Percentiles rank a stretch among this genome's conserved stretches.
These are phyloP conservation scores for Corythucha ciliata DNA, from an alignment of 2,888 invertebrate species.

Conservation along the genomic window DNA sequence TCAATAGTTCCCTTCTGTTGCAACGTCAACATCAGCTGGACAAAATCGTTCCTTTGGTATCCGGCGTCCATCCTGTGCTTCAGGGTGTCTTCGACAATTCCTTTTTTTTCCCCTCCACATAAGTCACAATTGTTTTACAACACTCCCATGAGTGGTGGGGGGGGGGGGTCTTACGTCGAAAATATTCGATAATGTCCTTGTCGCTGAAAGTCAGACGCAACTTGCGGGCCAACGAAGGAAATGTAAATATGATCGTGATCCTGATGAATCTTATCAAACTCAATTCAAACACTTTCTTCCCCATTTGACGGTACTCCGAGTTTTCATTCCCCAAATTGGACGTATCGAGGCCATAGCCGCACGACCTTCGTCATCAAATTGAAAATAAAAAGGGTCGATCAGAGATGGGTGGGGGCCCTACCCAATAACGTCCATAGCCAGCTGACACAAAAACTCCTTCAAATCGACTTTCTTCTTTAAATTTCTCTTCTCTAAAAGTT, in stretches of 20 bases:
- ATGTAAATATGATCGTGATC: no score
- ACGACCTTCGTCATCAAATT: no score
- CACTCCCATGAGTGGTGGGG: no score
- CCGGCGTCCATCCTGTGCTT: neutral
- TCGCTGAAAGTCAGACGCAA: constrained; percentile 3
- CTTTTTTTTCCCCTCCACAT: no score
- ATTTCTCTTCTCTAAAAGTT: no score
- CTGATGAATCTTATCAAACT: no score
- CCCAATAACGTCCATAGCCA: constrained; percentile 16
- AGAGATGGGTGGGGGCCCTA: constrained; percentile 4
- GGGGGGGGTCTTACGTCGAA: no score
- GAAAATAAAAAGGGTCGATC: neutral
- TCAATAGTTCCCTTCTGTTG: constrained; percentile 18
- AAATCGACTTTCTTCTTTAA: neutral
- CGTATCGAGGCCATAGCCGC: no score
- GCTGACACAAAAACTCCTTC: constrained; percentile 7
- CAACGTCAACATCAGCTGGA: constrained; percentile 18
- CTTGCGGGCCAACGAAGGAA: constrained; percentile 3
- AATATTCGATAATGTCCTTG: constrained; percentile 4
- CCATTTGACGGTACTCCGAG: no score
- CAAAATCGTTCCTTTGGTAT: constrained; percentile 12
- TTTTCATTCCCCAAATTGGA: no score
- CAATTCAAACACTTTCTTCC: no score
- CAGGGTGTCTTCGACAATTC: constrained; percentile 1
- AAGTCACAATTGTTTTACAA: no score